These are phyloP conservation scores for Megalopta genalis DNA, from an alignment of 1,140 invertebrate species.

Conservation along the genomic window DNA sequence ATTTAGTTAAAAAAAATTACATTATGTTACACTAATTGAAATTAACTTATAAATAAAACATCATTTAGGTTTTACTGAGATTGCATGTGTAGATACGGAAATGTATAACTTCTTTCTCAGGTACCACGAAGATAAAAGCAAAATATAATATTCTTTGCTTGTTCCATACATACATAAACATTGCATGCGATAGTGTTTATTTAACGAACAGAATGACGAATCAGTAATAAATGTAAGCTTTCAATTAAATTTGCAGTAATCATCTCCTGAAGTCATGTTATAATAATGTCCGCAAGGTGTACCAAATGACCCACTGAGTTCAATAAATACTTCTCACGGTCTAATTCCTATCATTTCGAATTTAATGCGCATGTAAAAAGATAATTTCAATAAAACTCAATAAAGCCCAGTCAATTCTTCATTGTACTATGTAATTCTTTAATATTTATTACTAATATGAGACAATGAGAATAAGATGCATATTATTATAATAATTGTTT, in stretches of 20 bases:
- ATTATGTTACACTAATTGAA: neutral
- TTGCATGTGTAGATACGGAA: constrained; percentile 28
- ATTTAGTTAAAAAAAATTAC: neutral
- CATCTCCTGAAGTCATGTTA: constrained; percentile 28
- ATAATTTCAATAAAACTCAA: constrained; percentile 48
- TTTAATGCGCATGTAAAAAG: constrained; percentile 33
- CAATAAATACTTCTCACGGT: constrained; percentile 23
- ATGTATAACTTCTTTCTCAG: constrained; percentile 16
- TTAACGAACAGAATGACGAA: constrained; percentile 44
- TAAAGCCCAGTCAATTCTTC: constrained; percentile 29
- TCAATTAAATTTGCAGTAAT: constrained; percentile 30
- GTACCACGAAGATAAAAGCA: neutral
- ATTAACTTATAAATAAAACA: neutral
- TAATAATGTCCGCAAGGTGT: constrained; percentile 54
- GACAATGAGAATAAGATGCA: constrained; percentile 7
- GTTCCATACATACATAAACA: constrained; percentile 16
- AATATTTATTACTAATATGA: constrained; percentile 13
- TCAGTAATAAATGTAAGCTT: constrained; percentile 59
- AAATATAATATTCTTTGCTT: constrained; percentile 22
- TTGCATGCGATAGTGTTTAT: constrained; percentile 47
- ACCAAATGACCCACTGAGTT: constrained; percentile 30
- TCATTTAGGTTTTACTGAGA: constrained; percentile 15
- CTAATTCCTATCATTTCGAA: constrained; percentile 19
- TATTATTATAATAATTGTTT: constrained; percentile 22
- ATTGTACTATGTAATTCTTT: constrained; percentile 5